Conservation (phyloP, 2,888 invertebrate genomes). For the Esperia sulphurella region DNA sequence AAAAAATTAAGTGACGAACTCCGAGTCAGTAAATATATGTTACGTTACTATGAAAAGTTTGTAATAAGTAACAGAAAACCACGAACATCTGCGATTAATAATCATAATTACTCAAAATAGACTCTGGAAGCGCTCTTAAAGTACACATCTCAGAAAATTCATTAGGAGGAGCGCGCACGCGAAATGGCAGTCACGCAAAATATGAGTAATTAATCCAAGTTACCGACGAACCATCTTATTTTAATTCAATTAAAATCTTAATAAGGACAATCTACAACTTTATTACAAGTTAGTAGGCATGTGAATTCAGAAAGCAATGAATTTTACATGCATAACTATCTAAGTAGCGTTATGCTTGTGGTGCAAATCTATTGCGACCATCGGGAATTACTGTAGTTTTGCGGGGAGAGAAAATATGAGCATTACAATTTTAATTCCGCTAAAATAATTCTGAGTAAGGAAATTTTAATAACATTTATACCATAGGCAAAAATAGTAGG, state of each 20-base stretch:
- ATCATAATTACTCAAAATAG: conserved; percentile 3
- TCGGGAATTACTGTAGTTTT: not conserved
- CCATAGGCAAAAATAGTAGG: too few species aligned
- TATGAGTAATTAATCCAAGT: conserved; percentile 7
- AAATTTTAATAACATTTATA: too few species aligned
- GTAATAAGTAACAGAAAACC: not conserved
- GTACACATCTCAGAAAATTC: conserved; percentile 3
- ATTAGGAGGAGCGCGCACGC: conserved; percentile 2
- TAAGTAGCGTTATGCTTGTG: not conserved
- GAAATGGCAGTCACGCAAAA: conserved; percentile 6
- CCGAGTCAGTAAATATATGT: too few species aligned
- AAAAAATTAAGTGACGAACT: too few species aligned
- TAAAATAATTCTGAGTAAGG: too few species aligned
- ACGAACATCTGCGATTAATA: conserved; percentile 2
- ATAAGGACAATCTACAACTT: not conserved
- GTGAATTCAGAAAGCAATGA: not conserved
- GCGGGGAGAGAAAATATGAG: not conserved
- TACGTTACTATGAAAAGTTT: too few species aligned
- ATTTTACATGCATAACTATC: not conserved
- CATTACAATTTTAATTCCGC: too few species aligned
- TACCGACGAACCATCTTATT: not conserved
- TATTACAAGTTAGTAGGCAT: not conserved
- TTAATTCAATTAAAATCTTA: not conserved
- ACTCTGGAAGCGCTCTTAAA: not conserved
- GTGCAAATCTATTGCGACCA: too few species aligned